These are phyloP conservation scores for Morone saxatilis DNA, from an alignment of 2,113 vertebrate genomes.

Conservation along the genomic window DNA sequence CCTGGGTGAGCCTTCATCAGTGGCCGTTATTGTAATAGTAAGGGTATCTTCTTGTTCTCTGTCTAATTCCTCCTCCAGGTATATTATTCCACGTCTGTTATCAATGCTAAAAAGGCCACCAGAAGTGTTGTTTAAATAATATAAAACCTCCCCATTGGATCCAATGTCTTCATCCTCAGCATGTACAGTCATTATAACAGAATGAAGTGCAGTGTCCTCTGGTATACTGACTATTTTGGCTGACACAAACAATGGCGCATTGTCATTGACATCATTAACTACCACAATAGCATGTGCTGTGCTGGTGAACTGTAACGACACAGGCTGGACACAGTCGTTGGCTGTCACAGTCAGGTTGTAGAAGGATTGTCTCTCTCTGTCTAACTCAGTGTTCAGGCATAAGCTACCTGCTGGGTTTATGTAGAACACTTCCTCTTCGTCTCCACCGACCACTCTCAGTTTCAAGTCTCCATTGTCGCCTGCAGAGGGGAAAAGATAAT, in stretches of 20 bases:
- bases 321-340: conserved; percentile 70
- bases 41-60: conserved; percentile 76
- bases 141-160: conserved; percentile 76
- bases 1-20: conserved; percentile 77
- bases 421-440: conserved; percentile 71
- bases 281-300: conserved; percentile 64
- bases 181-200: conserved; percentile 72
- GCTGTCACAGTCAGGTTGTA: conserved; percentile 81
- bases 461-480: conserved; percentile 74
- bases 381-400: conserved; percentile 76
- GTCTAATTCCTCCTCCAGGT: conserved; percentile 78
- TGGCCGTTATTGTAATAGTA: conserved; percentile 70
- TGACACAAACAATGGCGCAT: conserved; percentile 78
- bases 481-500: conserved; percentile 55
- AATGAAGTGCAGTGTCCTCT: conserved; percentile 75
- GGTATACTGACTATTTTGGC: conserved; percentile 56
- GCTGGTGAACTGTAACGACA: conserved; percentile 71
- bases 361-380: conserved; percentile 76
- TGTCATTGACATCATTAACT: conserved; percentile 84
- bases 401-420: conserved; percentile 68
- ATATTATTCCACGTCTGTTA: conserved; percentile 72
- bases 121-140: conserved; percentile 70
- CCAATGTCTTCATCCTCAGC: conserved; percentile 80
- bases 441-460: conserved; percentile 69
- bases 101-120: conserved; percentile 72